Evolutionary conservation across 1,140 invertebrate species (phyloP).

Genomic region (Semibalanus balanoides): DNA sequence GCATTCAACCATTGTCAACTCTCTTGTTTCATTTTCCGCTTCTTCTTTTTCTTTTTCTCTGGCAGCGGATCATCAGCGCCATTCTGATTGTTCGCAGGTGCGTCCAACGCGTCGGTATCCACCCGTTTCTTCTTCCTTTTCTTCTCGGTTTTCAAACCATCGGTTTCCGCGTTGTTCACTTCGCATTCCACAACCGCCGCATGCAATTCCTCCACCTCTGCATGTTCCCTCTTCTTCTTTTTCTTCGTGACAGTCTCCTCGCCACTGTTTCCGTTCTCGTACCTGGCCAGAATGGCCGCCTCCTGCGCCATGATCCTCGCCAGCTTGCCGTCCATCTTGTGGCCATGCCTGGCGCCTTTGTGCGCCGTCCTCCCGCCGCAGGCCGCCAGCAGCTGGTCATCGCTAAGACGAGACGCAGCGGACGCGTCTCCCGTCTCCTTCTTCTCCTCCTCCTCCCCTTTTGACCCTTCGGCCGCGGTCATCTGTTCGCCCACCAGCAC

Average conservation of each 20-base stretch:
- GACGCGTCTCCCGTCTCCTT: slow-evolving; percentile 22
- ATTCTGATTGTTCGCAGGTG: no score
- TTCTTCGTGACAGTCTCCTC: neutral
- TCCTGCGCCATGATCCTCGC: slow-evolving; percentile 28
- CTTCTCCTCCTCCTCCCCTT: slow-evolving; percentile 32
- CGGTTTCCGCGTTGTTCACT: neutral
- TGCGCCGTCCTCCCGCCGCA: slow-evolving; percentile 64
- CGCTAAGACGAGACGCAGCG: slow-evolving; percentile 35
- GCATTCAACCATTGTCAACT: no score
- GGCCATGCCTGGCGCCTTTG: slow-evolving; percentile 41
- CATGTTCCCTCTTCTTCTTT: neutral
- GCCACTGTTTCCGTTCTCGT: neutral
- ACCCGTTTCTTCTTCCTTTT: neutral
- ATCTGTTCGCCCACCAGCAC: slow-evolving; percentile 11
- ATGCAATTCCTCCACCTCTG: neutral
- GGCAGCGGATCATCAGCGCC: no score
- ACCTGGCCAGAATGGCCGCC: slow-evolving; percentile 18
- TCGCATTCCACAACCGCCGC: neutral
- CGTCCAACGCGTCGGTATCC: neutral
- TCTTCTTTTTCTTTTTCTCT: neutral
- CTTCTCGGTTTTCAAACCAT: neutral
- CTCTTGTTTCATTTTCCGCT: neutral
- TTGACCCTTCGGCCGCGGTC: slow-evolving; percentile 22
- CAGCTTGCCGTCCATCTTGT: slow-evolving; percentile 29
- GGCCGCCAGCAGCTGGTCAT: slow-evolving; percentile 59